Percentiles rank a stretch among this genome's conserved stretches.
Evolutionary conservation across 2,888 invertebrate species (phyloP).

Genomic region (Habroteleia sp.): DNA sequence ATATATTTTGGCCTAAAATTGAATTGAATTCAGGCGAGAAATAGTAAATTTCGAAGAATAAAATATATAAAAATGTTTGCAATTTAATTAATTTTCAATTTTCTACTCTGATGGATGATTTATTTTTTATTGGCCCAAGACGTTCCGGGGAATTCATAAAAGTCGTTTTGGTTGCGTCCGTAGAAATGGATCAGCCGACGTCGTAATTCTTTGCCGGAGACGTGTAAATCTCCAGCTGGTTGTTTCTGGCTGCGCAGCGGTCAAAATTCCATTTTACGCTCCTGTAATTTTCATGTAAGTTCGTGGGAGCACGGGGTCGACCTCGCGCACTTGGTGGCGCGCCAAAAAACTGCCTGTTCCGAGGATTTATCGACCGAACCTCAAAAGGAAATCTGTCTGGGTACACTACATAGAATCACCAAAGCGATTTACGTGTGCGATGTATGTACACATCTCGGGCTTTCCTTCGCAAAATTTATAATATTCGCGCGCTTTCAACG

Average conservation of each 20-base stretch:
- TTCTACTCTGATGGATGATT: no score
- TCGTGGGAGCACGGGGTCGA: slow-evolving; percentile 7
- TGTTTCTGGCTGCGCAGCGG: slow-evolving; percentile 57
- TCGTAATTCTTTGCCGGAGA: slow-evolving; percentile 59
- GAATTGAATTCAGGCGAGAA: no score
- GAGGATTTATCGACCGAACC: slow-evolving; percentile 59
- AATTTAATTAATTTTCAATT: no score
- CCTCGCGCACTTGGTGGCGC: slow-evolving; percentile 49
- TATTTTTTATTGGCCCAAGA: slow-evolving; percentile 6
- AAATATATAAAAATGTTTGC: no score
- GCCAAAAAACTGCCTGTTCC: slow-evolving; percentile 60
- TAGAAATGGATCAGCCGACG: slow-evolving; percentile 47
- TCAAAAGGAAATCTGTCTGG: slow-evolving; percentile 60
- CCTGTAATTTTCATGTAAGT: slow-evolving; percentile 62
- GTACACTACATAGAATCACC: slow-evolving; percentile 51
- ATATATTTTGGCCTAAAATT: no score
- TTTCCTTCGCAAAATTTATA: slow-evolving; percentile 29
- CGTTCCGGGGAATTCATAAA: slow-evolving; percentile 18
- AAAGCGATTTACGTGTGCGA: slow-evolving; percentile 52
- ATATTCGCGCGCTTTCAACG: slow-evolving; percentile 27
- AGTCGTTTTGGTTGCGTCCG: slow-evolving; percentile 26
- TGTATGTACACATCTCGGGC: slow-evolving; percentile 44
- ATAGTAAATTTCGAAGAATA: no score
- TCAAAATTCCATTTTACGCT: slow-evolving; percentile 65
- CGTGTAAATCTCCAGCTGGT: slow-evolving; percentile 62